Percentiles rank a stretch among this genome's conserved stretches.
Evolutionary conservation across 2,113 vertebrate species (phyloP).

Genomic region (Motacilla tschutschensis): DNA sequence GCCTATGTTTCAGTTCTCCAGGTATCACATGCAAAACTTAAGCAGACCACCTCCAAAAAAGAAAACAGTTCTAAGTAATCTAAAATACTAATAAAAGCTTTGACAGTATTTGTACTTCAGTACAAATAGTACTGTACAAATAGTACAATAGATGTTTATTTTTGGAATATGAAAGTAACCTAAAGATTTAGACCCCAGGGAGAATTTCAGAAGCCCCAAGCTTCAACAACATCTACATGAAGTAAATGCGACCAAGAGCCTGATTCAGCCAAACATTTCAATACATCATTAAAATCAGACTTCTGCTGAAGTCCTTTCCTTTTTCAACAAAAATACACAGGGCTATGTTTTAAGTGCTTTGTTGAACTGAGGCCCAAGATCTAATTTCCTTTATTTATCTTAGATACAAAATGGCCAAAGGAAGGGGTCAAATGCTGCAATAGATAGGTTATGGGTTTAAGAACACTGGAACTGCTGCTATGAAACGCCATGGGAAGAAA

Average conservation of each 20-base stretch:
- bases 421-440: conserved; percentile 47
- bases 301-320: conserved; percentile 8
- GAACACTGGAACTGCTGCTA: neutral
- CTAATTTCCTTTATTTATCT: conserved; percentile 66
- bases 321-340: conserved; percentile 32
- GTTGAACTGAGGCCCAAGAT: conserved; percentile 57
- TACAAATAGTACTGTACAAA: too few species aligned
- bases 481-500: neutral
- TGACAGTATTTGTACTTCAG: neutral
- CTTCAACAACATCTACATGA: neutral
- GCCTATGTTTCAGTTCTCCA: neutral
- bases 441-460: conserved; percentile 24
- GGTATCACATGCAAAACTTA: neutral
- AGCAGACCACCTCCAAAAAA: neutral
- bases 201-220: neutral
- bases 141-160: neutral
- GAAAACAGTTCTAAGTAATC: neutral
- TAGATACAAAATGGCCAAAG: conserved; percentile 41
- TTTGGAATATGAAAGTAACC: neutral
- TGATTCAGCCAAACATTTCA: neutral
- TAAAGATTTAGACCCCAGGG: neutral
- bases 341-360: conserved; percentile 53
- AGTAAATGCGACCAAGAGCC: neutral
- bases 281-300: conserved; percentile 15
- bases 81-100: neutral